Evolutionary conservation across 2,797 vertebrate genomes (phyloP), one percentile per base, ranked within the genome.

Genomic region (Geotria australis): DNA sequence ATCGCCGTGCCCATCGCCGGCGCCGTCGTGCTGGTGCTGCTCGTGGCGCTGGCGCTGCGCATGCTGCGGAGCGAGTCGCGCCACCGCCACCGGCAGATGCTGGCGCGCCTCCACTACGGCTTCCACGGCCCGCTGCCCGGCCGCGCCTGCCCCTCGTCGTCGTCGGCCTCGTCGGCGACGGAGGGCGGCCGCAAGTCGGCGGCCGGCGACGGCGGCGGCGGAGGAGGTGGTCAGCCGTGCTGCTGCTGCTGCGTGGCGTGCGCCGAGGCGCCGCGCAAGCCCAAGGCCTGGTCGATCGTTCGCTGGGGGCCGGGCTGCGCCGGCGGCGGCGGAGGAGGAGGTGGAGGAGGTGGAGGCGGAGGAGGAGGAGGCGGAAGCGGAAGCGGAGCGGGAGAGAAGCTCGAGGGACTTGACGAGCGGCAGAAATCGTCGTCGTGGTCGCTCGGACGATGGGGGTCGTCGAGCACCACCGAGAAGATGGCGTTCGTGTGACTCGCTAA

Each of bases 1-100:
- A 60, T 60, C 11, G 59, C 59, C 7, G 59, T 60, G 56, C 57
- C 53, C 56, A 46, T 60, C 3, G 59, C 59, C 2, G 59, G 59
- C 1, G 59, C 59, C 3, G 46, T 60, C 47, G 57, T 60, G 53
- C 38, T 60, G 59, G 59, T 49, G 59, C 56, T 60, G 38, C 15
- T 60, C 14, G 56, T 60, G 11, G 48, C 49, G 55, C 46, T 60
- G 8, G 59, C 59, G 3, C 56, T 60, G 10, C 59, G 59, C 6
- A 56, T 60, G 59, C 59, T 60, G 45, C 56, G 59, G 1, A 60
- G 56, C 8, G 59, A 60, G 10, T 49, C 56, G 46, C 13, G 15
- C 11, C 48, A 55, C 10, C 59, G 56, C 10, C 59, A 57, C 14
- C 15, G 59, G 10, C 59, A 57, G 46, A 57, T 57, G 55, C n/a